Evolutionary conservation across 2,113 vertebrate species (phyloP).

Genomic region (Pagrus major): DNA sequence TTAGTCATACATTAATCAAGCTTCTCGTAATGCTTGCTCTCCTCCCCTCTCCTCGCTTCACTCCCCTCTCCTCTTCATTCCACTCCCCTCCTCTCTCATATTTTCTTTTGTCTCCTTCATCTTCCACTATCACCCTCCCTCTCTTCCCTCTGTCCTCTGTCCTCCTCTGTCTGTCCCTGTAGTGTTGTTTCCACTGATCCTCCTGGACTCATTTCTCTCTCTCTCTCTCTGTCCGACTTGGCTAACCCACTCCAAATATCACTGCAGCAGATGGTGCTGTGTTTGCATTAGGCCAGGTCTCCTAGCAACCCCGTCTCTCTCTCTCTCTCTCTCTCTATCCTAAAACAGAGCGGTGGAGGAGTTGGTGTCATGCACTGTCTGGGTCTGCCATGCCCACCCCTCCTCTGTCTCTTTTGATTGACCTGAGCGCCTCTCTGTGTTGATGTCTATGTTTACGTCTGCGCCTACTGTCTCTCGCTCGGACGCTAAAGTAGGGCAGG

Average conservation of each 20-base stretch:
- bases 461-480: slow-evolving; percentile 15
- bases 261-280: slow-evolving; percentile 83
- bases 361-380: slow-evolving; percentile 77
- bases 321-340: slow-evolving; percentile 58
- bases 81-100: not conserved
- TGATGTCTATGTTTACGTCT: slow-evolving; percentile 60
- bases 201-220: slow-evolving; percentile 42
- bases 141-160: not conserved
- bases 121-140: not conserved
- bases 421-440: slow-evolving; percentile 54
- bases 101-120: slow-evolving; percentile 18
- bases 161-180: slow-evolving; percentile 22
- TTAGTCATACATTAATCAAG: slow-evolving; percentile 65
- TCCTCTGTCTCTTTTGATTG: slow-evolving; percentile 48
- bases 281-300: slow-evolving; percentile 81
- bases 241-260: slow-evolving; percentile 71
- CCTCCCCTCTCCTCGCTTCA: not conserved
- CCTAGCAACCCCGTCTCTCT: slow-evolving; percentile 82
- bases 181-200: slow-evolving; percentile 54
- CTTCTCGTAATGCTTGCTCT: not conserved
- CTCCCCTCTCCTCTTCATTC: not conserved
- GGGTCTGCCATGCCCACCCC: slow-evolving; percentile 59
- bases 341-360: slow-evolving; percentile 64
- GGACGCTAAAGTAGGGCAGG: slow-evolving; percentile 62
- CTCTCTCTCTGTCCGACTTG: slow-evolving; percentile 54